Conservation (phyloP, 2,888 invertebrate genomes). For the Agrotis exclamationis region DNA sequence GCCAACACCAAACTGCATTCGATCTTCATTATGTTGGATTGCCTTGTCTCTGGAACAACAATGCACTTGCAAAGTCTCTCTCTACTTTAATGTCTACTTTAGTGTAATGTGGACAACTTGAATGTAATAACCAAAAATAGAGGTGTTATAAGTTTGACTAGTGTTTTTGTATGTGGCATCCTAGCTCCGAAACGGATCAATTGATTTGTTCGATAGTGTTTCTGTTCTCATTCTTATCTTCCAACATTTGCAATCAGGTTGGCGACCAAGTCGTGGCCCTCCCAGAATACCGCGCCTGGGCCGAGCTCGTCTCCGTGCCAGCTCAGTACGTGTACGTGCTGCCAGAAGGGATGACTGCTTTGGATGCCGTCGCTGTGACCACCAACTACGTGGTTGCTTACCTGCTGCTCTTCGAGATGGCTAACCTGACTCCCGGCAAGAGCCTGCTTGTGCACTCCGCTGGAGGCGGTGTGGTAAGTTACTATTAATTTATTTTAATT, state of each 20-base stretch:
- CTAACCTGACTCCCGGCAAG: slow-evolving; percentile 94
- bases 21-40: not conserved
- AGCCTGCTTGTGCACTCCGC: slow-evolving; percentile 96
- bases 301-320: slow-evolving; percentile 95
- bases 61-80: not conserved
- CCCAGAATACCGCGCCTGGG: slow-evolving; percentile 96
- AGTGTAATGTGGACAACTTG: too few species aligned
- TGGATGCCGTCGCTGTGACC: slow-evolving; percentile 96
- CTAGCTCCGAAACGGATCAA: not conserved
- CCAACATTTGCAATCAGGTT: slow-evolving; percentile 87
- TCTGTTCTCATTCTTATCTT: slow-evolving; percentile 1
- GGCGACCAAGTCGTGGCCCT: slow-evolving; percentile 96
- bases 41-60: not conserved
- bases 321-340: slow-evolving; percentile 95
- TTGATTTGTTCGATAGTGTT: not conserved
- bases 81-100: too few species aligned
- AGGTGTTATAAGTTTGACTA: not conserved
- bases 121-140: not conserved
- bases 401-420: slow-evolving; percentile 96
- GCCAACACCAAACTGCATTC: too few species aligned
- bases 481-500: not conserved
- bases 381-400: slow-evolving; percentile 97
- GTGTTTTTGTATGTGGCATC: not conserved
- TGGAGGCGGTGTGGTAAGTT: slow-evolving; percentile 97
- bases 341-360: slow-evolving; percentile 94